Conservation (phyloP, 2,113 vertebrate genomes). For the Phasianus colchicus region DNA sequence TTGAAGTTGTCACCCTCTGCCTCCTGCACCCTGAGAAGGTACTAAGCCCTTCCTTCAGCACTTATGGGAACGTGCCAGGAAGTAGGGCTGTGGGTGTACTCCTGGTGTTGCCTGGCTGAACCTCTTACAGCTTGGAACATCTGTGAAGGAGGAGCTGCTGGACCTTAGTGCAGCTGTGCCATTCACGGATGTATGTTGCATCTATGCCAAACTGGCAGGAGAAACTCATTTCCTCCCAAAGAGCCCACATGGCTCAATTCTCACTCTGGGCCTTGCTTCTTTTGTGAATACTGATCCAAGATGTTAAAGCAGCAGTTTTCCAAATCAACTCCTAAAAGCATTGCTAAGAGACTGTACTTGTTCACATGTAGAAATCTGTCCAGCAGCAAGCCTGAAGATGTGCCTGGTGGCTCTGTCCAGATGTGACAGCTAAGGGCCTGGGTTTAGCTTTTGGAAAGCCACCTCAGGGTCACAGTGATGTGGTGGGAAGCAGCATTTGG, state of each 20-base stretch:
- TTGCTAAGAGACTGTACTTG: background rate
- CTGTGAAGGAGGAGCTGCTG: background rate
- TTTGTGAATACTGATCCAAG: background rate
- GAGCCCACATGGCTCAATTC: background rate
- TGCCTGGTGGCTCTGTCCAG: background rate
- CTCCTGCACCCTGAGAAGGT: background rate
- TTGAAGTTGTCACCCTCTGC: background rate
- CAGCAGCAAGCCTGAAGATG: background rate
- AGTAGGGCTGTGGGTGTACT: background rate
- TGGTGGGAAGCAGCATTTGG: background rate
- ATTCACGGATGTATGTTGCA: accelerated
- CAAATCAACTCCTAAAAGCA: background rate
- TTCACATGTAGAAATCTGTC: background rate
- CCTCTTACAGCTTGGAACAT: background rate
- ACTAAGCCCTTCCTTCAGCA: background rate
- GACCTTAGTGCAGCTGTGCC: background rate
- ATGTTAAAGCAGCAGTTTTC: background rate
- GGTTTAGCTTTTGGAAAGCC: background rate
- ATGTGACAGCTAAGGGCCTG: background rate
- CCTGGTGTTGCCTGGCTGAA: background rate
- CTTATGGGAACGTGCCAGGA: background rate
- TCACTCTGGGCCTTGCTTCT: background rate
- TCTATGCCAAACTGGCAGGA: background rate
- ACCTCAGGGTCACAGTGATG: background rate
- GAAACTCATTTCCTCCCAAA: background rate